Percentiles rank a stretch among this genome's conserved stretches.
Evolutionary conservation across 2,113 vertebrate species (phyloP).

Genomic region (Heliornis fulica): DNA sequence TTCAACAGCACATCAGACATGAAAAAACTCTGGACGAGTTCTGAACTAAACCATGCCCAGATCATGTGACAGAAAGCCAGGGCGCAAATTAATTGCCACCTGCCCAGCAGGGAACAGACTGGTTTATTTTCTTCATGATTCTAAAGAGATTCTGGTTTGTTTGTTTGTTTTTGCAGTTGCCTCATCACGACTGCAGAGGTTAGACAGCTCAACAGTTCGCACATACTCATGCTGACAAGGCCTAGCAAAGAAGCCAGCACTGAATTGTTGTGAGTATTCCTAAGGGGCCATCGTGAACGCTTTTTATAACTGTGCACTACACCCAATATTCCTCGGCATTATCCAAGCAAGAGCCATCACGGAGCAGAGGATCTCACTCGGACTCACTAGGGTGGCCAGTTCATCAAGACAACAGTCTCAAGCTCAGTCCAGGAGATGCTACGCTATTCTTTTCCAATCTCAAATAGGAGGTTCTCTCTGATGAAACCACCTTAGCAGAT

Average conservation of each 20-base stretch:
- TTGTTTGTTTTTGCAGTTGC: conserved; percentile 83
- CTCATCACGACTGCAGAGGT: conserved; percentile 90
- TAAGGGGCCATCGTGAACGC: neutral
- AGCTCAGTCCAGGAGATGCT: neutral
- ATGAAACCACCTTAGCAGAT: neutral
- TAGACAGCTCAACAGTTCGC: conserved; percentile 99
- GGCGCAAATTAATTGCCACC: neutral
- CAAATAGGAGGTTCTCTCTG: neutral
- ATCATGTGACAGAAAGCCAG: neutral
- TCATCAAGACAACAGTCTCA: neutral
- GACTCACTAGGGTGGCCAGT: neutral
- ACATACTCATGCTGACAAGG: conserved; percentile 98
- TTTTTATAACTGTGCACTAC: neutral
- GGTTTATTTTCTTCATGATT: neutral
- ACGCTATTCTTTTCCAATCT: neutral
- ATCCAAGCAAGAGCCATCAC: neutral
- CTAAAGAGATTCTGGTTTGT: conserved; percentile 64
- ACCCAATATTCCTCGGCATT: neutral
- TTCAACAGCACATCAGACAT: neutral
- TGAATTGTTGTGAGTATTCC: conserved; percentile 86
- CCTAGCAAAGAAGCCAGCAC: conserved; percentile 82
- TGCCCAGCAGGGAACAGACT: neutral
- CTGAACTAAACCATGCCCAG: neutral
- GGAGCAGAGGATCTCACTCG: neutral
- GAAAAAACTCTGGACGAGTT: neutral